Evolutionary conservation across 1,140 invertebrate species (phyloP), one percentile per base, ranked within the genome.

Genomic region (Heliconius melpomene): DNA sequence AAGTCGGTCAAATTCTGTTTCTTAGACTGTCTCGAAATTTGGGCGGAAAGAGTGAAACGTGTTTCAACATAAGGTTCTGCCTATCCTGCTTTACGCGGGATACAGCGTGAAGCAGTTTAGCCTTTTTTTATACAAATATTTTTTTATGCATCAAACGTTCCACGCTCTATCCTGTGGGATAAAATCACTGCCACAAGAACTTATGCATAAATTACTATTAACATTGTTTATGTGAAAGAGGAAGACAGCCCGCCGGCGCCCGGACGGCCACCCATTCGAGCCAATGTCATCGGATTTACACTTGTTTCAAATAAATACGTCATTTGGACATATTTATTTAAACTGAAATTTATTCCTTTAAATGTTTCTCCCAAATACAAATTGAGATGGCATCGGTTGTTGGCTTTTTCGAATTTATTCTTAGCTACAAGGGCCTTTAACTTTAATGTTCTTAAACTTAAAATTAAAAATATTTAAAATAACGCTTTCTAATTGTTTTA

Each of bases 241-340:
- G 70, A 77, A 77, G 76, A 40, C 76, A 70, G 20, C 66, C 76
- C 70, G 76, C 66, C 75, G 76, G 76, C 76, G 76, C 66, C 66
- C 76, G 46, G 76, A 77, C 70, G 38, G 40, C 74, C 60, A 60
- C 75, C 75, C 75, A 40, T 23, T 77, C 60, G 32, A 77, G n/a
- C 7, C 70, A 77, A 54, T 72, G 75, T 32, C 72, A 13, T 52
- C 74, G 40, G 66, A 72, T 77, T 46, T 77, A 29, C 36, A 77
- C 66, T 77, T 50, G 46, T 32, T 72, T 72, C 50, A 72, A 72
- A 77, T 77, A 77, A 77, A 77, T n/a, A 72, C 70, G 26, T 77
- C 70, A n/a, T 26, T 72, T n/a, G 29, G 76, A 72, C 76, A 36
- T 77, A 77, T 77, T 77, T 77, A 77, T 77, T 72, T 71, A 72